These are phyloP conservation scores for Popillia japonica DNA, from an alignment of 1,140 invertebrate species.

Conservation along the genomic window DNA sequence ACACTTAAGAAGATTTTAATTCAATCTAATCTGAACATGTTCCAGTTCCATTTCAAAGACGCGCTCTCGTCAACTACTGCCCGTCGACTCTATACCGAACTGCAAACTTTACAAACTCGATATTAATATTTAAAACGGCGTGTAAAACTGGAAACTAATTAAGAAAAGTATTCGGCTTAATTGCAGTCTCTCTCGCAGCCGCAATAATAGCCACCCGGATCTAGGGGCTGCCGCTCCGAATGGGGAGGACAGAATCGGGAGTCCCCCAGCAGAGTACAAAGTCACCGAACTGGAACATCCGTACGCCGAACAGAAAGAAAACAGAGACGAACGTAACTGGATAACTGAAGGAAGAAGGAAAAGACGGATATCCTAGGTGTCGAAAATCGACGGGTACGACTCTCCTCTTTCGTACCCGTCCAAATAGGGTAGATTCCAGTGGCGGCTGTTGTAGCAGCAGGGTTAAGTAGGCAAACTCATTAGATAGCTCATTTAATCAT, in stretches of 20 bases:
- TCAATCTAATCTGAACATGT: not conserved
- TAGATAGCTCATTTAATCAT: no score
- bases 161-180: conserved; percentile 55
- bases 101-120: conserved; percentile 45
- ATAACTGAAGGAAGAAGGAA: not conserved
- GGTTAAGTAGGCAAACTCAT: no score
- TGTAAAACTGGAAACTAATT: conserved; percentile 55
- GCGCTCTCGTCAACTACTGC: not conserved
- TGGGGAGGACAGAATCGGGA: not conserved
- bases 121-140: conserved; percentile 54
- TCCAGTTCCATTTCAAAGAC: not conserved
- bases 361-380: not conserved
- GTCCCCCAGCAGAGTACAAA: not conserved
- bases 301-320: not conserved
- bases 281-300: not conserved
- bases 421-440: no score
- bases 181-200: conserved; percentile 46
- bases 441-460: no score
- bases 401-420: no score
- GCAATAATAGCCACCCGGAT: conserved; percentile 50
- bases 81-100: not conserved
- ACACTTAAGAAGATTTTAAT: not conserved
- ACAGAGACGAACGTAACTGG: not conserved
- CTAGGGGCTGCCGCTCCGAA: not conserved
- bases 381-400: not conserved